Percentiles rank a stretch among this genome's conserved stretches.
Evolutionary conservation across 2,888 invertebrate species (phyloP).

Genomic region (Microchrysa polita): DNA sequence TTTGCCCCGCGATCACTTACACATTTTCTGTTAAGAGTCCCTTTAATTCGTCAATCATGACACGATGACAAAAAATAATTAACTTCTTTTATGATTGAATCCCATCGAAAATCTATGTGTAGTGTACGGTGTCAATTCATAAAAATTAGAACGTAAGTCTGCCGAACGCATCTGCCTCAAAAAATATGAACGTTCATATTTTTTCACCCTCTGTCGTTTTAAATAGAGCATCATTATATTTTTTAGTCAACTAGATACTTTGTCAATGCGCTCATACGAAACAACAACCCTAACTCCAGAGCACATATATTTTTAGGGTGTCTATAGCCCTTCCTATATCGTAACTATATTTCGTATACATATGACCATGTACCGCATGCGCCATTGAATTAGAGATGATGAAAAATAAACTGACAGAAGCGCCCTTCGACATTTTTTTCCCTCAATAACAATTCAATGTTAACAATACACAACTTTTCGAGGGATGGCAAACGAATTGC

Average conservation of each 20-base stretch:
- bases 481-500: slow-evolving; percentile 33
- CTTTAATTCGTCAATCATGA: slow-evolving; percentile 4
- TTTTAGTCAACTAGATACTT: slow-evolving; percentile 1
- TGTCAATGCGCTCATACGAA: neutral
- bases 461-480: neutral
- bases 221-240: slow-evolving; percentile 10
- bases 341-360: neutral
- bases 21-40: neutral
- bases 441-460: neutral
- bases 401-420: slow-evolving; percentile 41
- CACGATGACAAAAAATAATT: slow-evolving; percentile 40
- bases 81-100: slow-evolving; percentile 45
- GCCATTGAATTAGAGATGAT: slow-evolving; percentile 39
- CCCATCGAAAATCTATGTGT: neutral
- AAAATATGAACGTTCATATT: neutral
- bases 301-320: neutral
- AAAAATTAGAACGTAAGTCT: slow-evolving; percentile 36
- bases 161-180: slow-evolving; percentile 24
- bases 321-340: neutral
- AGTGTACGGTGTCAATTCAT: slow-evolving; percentile 5
- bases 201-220: neutral
- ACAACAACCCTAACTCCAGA: no score
- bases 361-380: slow-evolving; percentile 31
- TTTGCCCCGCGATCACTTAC: no score
- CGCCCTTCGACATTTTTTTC: slow-evolving; percentile 29